A percentile compares a stretch with the other conserved stretches of the same genome.
Evolutionary conservation across 2,888 invertebrate species (phyloP).

Genomic region (Thecocarcelia acutangulata): DNA sequence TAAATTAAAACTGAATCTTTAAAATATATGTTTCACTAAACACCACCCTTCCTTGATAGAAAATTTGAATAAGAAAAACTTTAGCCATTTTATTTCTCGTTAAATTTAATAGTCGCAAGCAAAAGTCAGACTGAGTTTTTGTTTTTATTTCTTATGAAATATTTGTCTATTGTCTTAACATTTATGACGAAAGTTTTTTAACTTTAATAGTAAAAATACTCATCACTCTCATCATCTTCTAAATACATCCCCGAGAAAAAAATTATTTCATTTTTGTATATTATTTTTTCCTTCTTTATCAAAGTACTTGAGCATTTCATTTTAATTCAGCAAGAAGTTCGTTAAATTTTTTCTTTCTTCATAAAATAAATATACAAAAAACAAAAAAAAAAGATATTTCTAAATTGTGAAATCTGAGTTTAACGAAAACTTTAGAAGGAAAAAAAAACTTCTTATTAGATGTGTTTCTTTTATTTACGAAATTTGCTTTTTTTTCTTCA

Average conservation of each 20-base stretch:
- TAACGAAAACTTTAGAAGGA: slow-evolving; percentile 29
- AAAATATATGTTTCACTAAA: too few species aligned
- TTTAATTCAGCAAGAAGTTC: slow-evolving; percentile 57
- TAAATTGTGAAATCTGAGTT: slow-evolving; percentile 66
- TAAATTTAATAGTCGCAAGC: slow-evolving; percentile 54
- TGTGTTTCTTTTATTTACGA: slow-evolving; percentile 23
- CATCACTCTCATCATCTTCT: slow-evolving; percentile 28
- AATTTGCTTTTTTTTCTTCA: slow-evolving; percentile 27
- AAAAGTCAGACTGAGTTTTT: slow-evolving; percentile 23
- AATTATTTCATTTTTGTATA: slow-evolving; percentile 31
- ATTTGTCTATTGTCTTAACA: slow-evolving; percentile 64
- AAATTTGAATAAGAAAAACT: slow-evolving; percentile 36
- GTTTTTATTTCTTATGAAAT: neutral
- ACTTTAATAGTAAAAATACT: slow-evolving; percentile 54
- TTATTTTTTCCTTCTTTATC: slow-evolving; percentile 34
- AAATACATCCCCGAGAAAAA: slow-evolving; percentile 7
- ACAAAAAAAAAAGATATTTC: slow-evolving; percentile 27
- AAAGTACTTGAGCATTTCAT: slow-evolving; percentile 61
- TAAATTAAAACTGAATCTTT: too few species aligned
- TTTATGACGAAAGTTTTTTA: slow-evolving; percentile 64
- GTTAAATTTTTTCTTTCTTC: slow-evolving; percentile 37
- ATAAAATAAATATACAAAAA: slow-evolving; percentile 63
- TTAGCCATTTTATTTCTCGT: slow-evolving; percentile 42
- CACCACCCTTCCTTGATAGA: neutral
- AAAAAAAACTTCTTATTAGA: slow-evolving; percentile 56